These are phyloP conservation scores for Phlogophora meticulosa DNA, from an alignment of 2,888 invertebrate genomes.

Conservation along the genomic window DNA sequence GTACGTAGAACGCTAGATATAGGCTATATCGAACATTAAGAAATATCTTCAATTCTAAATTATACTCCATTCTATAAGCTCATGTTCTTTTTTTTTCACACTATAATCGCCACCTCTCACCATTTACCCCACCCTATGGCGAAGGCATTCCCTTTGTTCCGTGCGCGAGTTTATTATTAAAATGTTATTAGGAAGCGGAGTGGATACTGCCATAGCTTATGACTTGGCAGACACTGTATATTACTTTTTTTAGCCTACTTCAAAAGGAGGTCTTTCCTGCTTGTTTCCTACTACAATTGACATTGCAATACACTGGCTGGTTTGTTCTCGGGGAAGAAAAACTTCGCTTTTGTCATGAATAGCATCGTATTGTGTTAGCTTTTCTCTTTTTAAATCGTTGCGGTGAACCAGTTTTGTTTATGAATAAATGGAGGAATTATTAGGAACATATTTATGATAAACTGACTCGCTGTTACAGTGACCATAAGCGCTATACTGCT, in stretches of 20 bases:
- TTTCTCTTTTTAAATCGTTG: slow-evolving; percentile 36
- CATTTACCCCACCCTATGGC: slow-evolving; percentile 61
- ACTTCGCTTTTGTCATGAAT: slow-evolving; percentile 45
- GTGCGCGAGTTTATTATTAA: slow-evolving; percentile 84
- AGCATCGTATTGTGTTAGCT: slow-evolving; percentile 38
- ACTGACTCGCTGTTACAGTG: too few species aligned
- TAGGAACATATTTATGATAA: not conserved
- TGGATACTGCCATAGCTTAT: slow-evolving; percentile 72
- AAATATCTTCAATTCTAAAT: not conserved
- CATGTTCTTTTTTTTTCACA: not conserved
- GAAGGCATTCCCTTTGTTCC: slow-evolving; percentile 71
- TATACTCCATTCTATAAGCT: not conserved
- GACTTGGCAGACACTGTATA: slow-evolving; percentile 70
- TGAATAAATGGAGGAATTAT: not conserved
- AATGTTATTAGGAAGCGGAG: slow-evolving; percentile 82
- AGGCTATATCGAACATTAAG: too few species aligned
- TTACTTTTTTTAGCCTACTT: slow-evolving; percentile 65
- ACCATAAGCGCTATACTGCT: too few species aligned
- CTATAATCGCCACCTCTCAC: slow-evolving; percentile 37
- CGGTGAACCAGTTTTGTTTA: slow-evolving; percentile 16
- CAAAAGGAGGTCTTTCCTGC: slow-evolving; percentile 58
- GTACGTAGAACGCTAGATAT: too few species aligned
- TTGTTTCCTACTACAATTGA: slow-evolving; percentile 54
- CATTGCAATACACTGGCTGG: slow-evolving; percentile 59
- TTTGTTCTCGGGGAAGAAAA: slow-evolving; percentile 49